Conservation (phyloP, 2,113 vertebrate genomes). For the Aspidoscelis tigris region DNA sequence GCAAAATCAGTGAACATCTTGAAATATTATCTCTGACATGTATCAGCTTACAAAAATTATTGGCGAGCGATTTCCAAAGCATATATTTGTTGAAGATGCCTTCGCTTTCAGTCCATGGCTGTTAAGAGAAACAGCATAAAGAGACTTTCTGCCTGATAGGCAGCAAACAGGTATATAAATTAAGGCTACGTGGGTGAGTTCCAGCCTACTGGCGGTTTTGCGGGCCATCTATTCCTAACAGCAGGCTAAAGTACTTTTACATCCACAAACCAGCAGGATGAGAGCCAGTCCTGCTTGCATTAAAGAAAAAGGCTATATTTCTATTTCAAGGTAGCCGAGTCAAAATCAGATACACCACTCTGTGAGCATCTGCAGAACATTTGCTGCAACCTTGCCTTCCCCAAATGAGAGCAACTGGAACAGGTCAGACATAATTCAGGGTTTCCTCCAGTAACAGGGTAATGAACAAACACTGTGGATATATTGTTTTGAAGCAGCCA, state of each 20-base stretch:
- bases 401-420: conserved; percentile 28
- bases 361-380: conserved; percentile 28
- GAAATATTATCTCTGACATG: conserved; percentile 19
- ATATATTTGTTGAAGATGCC: neutral
- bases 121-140: conserved; percentile 25
- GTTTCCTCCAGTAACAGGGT: neutral
- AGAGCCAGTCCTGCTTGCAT: conserved; percentile 17
- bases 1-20: conserved; percentile 15
- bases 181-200: conserved; percentile 8
- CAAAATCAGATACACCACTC: conserved; percentile 9
- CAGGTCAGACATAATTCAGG: conserved; percentile 22
- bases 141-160: neutral
- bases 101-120: conserved; percentile 13
- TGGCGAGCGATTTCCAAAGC: conserved; percentile 3
- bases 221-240: conserved; percentile 30
- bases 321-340: conserved; percentile 20
- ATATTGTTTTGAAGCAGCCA: neutral
- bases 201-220: neutral
- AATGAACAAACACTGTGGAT: neutral
- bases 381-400: conserved; percentile 17
- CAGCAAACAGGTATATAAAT: conserved; percentile 33
- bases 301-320: conserved; percentile 27
- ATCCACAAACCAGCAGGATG: conserved; percentile 26
- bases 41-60: neutral
- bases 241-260: conserved; percentile 35